Conservation (phyloP, 2,797 vertebrate species). For the Yasuhikotakia modesta region DNA sequence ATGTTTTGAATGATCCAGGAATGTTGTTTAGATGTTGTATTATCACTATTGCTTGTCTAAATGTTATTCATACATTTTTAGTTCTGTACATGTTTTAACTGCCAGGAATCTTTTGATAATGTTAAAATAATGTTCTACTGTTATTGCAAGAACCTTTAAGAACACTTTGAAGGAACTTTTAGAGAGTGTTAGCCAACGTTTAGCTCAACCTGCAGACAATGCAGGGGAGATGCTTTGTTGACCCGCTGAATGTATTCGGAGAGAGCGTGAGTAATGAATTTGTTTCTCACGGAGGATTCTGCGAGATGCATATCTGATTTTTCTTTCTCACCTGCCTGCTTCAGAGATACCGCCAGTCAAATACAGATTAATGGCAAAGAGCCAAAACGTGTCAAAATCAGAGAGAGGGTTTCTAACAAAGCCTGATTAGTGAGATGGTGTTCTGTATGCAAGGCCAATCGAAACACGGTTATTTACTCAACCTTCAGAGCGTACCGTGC, state of each 20-base stretch:
- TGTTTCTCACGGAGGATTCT: conserved; percentile 29
- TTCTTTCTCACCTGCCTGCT: background rate
- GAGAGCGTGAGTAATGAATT: conserved; percentile 27
- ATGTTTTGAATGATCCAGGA: too few relatives aligned
- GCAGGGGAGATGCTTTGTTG: conserved; percentile 7
- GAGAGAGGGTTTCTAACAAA: background rate
- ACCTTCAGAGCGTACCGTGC: conserved; percentile 32
- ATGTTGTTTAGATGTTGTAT: too few relatives aligned
- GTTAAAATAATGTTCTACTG: too few relatives aligned
- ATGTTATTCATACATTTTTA: too few relatives aligned
- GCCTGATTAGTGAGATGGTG: conserved; percentile 10
- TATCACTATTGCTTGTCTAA: too few relatives aligned
- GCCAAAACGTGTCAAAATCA: conserved; percentile 6
- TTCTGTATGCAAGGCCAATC: conserved; percentile 10
- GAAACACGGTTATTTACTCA: conserved; percentile 38
- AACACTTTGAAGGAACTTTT: too few relatives aligned
- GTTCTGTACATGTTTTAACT: too few relatives aligned
- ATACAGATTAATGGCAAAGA: conserved; percentile 13
- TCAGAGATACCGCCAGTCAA: conserved; percentile 13
- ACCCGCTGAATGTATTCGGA: conserved; percentile 24
- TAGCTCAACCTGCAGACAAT: background rate
- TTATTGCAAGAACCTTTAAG: background rate
- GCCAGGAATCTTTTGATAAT: too few relatives aligned
- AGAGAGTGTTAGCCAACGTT: background rate
- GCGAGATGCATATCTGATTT: conserved; percentile 27